Conservation (phyloP, 2,888 invertebrate species). For the Perithous albicinctus region DNA sequence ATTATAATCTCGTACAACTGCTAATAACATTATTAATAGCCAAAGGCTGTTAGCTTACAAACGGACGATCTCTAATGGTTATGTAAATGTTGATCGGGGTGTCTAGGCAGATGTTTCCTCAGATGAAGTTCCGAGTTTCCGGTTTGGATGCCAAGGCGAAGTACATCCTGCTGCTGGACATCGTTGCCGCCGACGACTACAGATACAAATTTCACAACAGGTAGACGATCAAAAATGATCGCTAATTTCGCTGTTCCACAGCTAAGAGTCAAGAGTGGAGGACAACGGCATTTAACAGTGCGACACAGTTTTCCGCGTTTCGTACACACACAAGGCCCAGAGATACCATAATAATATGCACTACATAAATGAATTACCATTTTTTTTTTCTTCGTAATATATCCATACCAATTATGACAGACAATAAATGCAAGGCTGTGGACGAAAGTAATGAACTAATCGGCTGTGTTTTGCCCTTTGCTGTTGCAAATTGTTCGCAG, state of each 20-base stretch:
- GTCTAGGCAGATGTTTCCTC: conserved; percentile 99
- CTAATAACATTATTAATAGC: conserved; percentile 48
- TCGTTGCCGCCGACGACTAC: conserved; percentile 99
- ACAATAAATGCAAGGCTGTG: conserved; percentile 68
- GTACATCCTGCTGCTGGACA: conserved; percentile 99
- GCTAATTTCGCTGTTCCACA: neutral
- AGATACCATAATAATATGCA: conserved; percentile 5
- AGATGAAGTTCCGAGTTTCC: conserved; percentile 99
- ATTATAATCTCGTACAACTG: conserved; percentile 31
- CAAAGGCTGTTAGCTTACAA: conserved; percentile 18
- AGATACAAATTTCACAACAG: conserved; percentile 99
- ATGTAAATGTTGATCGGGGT: conserved; percentile 80
- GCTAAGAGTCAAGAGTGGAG: conserved; percentile 61
- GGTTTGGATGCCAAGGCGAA: conserved; percentile 99
- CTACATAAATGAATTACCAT: conserved; percentile 3
- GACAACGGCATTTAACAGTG: conserved; percentile 35
- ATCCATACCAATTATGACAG: conserved; percentile 19
- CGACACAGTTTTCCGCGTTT: conserved; percentile 54
- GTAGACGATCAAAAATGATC: conserved; percentile 84
- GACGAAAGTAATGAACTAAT: conserved; percentile 76
- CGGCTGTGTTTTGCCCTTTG: conserved; percentile 78
- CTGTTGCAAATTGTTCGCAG: conserved; percentile 87
- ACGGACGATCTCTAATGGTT: conserved; percentile 71
- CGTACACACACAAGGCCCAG: conserved; percentile 54
- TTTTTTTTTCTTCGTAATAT: conserved; percentile 27